Base-by-base conservation (phyloP, 2,888 invertebrate species). In the Erebia ligea region DNA sequence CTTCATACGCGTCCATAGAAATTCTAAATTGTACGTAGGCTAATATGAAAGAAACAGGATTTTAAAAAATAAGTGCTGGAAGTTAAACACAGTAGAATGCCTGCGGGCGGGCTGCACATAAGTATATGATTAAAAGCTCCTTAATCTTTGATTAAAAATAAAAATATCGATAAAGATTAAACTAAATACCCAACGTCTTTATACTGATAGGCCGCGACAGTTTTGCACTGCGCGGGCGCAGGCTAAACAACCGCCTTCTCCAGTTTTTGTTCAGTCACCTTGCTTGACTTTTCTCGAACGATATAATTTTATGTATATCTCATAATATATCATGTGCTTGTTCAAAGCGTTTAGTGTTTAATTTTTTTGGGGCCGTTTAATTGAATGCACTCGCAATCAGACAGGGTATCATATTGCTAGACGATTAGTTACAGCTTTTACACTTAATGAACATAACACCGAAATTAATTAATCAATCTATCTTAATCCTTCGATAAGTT, bases 251-350 rank as follows among this genome's bases (percentile, higher is more conserved):
- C 45, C 34, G 25, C 62, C 68, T 63, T 56, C 48, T 50, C 69
- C 63, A 64, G 63, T 64, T 69, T 58, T 69, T 64, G 64, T 48
- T 4, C 56, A 13, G 57, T 69, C 57, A 69, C 69, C 69, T 69
- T 63, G 57, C 48, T 34, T 64, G 63, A 63, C 69, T 63, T 69
- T 54, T 56, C 45, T 63, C 48, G 13, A 64, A 17, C 56, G 10
- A 21, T 45, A 45, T 13, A 45, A 2, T 61, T 21, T 11, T 19
- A 10, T 54, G 54, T 54, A 48, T 48, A 11, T 13, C 4, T 42
- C 42, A 42, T 2, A 48, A 45, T 9, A 45, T 1, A 13, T 3
- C 2, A 48, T 11, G 3, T 48, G 48, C 13, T 48, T 48, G 11
- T 48, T 15, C 11, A 15, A 50, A 54, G 2, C 19, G 54, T 19